Percentiles rank a stretch among this genome's conserved stretches.
phyloP scores from a whole-genome alignment of 2,888 invertebrate species.

The Dendrolimus houi region DNA sequence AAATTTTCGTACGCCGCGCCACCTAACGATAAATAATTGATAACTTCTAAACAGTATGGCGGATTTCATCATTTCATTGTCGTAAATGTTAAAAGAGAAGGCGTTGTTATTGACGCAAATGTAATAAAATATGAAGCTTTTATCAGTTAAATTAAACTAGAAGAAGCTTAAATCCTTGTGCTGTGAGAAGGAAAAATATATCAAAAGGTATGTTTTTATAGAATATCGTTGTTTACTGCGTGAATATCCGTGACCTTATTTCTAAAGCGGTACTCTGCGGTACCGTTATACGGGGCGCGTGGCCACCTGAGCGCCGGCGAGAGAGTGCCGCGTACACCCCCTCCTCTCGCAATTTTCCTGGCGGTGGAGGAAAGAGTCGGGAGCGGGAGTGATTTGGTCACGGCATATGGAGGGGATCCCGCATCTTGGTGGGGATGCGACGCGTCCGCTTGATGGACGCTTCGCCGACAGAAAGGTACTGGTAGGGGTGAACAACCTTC shows the following conservation, averaged over 20 bases:
- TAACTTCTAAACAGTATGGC: conserved; percentile 57
- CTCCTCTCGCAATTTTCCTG: conserved; percentile 68
- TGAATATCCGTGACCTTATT: conserved; percentile 71
- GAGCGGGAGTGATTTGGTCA: conserved; percentile 72
- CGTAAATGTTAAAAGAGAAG: conserved; percentile 46
- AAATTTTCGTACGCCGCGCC: conserved; percentile 35
- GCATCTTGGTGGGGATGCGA: conserved; percentile 73
- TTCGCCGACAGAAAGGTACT: conserved; percentile 53
- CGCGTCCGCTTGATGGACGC: conserved; percentile 53
- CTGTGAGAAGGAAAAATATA: conserved; percentile 9
- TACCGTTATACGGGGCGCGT: conserved; percentile 70
- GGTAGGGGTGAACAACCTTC: conserved; percentile 75
- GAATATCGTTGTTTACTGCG: conserved; percentile 37
- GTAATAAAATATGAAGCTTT: conserved; percentile 11
- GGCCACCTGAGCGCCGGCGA: conserved; percentile 46
- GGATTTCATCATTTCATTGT: conserved; percentile 42
- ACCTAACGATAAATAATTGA: conserved; percentile 38
- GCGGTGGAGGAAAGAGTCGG: conserved; percentile 70
- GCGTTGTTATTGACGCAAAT: conserved; percentile 25
- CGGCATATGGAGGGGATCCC: conserved; percentile 74
- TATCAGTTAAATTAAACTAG: conserved; percentile 10
- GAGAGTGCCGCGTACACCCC: conserved; percentile 63
- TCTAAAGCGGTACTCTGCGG: conserved; percentile 59
- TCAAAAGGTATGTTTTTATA: conserved; percentile 35
- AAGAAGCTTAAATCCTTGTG: conserved; percentile 5